These are phyloP conservation scores for Sycophila sp. DNA, from an alignment of 1,140 invertebrate genomes.

Conservation along the genomic window DNA sequence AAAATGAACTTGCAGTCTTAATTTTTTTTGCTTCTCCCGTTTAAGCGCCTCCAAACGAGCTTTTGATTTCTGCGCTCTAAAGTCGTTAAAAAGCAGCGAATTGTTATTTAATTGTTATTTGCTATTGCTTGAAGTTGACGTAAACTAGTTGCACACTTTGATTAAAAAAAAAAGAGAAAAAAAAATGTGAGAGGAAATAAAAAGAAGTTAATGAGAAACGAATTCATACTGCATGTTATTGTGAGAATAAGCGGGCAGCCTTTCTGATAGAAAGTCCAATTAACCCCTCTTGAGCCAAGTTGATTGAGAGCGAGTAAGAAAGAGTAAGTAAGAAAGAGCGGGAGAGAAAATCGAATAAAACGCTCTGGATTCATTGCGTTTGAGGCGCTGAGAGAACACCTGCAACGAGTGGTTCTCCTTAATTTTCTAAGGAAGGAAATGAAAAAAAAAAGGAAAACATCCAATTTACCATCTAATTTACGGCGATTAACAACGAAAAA, in stretches of 20 bases:
- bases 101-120: not conserved
- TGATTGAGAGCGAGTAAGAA: not conserved
- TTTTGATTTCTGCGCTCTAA: too few relatives aligned
- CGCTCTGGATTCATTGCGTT: not conserved
- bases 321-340: not conserved
- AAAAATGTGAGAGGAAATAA: too few relatives aligned
- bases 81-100: not conserved
- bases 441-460: not conserved
- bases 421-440: not conserved
- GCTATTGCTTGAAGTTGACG: too few relatives aligned
- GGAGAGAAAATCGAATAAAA: slow-evolving; percentile 11
- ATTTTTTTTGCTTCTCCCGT: too few relatives aligned
- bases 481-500: slow-evolving; percentile 15
- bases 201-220: slow-evolving; percentile 18
- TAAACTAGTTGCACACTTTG: too few relatives aligned
- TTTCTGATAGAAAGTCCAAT: not conserved
- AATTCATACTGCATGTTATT: slow-evolving; percentile 9
- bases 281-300: not conserved
- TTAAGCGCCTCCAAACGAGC: too few relatives aligned
- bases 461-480: slow-evolving; percentile 19
- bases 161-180: too few relatives aligned
- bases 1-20: not conserved
- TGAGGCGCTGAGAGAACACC: not conserved
- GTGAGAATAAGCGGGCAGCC: not conserved
- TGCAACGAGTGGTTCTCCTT: not conserved